Percentiles rank a stretch among this genome's conserved stretches.
Conservation (phyloP, 1,140 invertebrate species). For the Drosophila kohkoa region DNA sequence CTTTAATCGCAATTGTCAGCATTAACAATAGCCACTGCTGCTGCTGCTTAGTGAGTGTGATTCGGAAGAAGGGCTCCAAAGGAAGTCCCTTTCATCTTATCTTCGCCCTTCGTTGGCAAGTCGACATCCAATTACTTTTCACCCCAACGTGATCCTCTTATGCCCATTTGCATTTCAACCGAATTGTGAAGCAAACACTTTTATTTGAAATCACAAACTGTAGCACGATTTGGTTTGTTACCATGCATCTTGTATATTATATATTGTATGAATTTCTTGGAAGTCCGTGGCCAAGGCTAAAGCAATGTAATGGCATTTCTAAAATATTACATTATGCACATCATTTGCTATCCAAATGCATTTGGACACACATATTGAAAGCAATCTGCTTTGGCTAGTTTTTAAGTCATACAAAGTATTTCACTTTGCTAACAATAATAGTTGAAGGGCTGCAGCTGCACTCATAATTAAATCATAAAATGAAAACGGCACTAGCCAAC, state of each 20-base stretch:
- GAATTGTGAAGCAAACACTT: conserved; percentile 23
- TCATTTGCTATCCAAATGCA: conserved; percentile 17
- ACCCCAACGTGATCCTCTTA: conserved; percentile 22
- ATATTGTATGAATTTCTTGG: background rate
- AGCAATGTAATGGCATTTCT: conserved; percentile 3
- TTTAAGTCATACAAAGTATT: background rate
- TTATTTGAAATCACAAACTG: conserved; percentile 13
- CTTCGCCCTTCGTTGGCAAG: background rate
- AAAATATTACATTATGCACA: conserved; percentile 21
- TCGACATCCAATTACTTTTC: conserved; percentile 7
- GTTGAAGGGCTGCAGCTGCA: conserved; percentile 28
- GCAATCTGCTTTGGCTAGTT: conserved; percentile 19
- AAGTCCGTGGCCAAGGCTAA: background rate
- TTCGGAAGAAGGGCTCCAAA: background rate
- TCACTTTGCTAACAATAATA: conserved; percentile 7
- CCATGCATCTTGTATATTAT: background rate
- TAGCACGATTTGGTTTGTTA: background rate
- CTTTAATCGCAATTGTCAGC: conserved; percentile 17
- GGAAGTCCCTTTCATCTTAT: background rate
- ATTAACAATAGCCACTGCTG: conserved; percentile 1
- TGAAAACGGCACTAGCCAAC: conserved; percentile 31
- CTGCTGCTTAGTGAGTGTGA: background rate
- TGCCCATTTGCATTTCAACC: conserved; percentile 46
- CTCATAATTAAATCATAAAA: conserved; percentile 62
- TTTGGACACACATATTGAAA: conserved; percentile 13